Conservation (phyloP, 2,888 invertebrate species). For the Plusia festucae region DNA sequence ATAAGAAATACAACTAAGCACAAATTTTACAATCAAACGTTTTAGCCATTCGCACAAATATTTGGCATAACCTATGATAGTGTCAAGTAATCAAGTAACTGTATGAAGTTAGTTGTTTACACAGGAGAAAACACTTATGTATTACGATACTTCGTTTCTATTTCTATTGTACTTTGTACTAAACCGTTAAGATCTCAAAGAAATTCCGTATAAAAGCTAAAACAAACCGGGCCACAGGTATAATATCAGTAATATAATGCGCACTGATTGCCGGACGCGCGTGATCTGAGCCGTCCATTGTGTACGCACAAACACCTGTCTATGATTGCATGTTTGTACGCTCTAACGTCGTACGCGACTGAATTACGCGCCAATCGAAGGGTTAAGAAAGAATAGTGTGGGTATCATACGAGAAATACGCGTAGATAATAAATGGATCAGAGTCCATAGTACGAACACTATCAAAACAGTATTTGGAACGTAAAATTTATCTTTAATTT, state of each 20-base stretch:
- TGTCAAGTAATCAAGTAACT: too few species aligned
- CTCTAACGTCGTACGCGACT: slow-evolving; percentile 75
- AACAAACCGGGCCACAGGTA: slow-evolving; percentile 41
- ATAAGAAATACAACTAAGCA: too few species aligned
- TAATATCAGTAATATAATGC: slow-evolving; percentile 64
- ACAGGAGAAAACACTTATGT: too few species aligned
- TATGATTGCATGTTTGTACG: slow-evolving; percentile 63
- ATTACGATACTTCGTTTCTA: not conserved
- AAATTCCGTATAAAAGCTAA: slow-evolving; percentile 31
- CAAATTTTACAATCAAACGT: too few species aligned
- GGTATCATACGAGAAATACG: slow-evolving; percentile 50
- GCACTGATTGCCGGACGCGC: slow-evolving; percentile 59
- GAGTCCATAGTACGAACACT: too few species aligned
- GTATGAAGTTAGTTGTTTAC: too few species aligned
- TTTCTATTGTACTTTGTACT: not conserved
- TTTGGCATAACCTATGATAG: too few species aligned
- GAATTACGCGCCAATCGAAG: slow-evolving; percentile 78
- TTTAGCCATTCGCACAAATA: too few species aligned
- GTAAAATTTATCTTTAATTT: too few species aligned
- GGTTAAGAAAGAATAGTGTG: slow-evolving; percentile 53
- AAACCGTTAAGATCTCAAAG: not conserved
- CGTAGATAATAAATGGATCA: too few species aligned
- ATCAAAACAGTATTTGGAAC: too few species aligned
- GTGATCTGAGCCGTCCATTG: slow-evolving; percentile 61
- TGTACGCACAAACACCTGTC: slow-evolving; percentile 62